Conservation (phyloP, 2,888 invertebrate species). For the Protodeltote pygarga region DNA sequence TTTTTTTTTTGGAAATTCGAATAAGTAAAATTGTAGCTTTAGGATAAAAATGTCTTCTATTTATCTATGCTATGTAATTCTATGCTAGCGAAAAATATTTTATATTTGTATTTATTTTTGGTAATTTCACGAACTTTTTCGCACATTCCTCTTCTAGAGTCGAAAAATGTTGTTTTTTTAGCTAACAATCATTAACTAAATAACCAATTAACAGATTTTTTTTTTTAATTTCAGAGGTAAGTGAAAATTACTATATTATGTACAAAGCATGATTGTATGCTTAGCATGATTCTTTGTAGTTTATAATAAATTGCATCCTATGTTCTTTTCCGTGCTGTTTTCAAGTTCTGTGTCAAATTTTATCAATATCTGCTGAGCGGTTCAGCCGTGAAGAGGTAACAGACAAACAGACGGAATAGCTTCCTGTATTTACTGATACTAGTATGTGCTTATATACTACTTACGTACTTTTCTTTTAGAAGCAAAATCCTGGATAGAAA, state of each 20-base stretch:
- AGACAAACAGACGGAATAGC: too few species aligned
- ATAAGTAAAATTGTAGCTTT: background rate
- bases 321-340: background rate
- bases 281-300: conserved; percentile 24
- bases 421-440: too few species aligned
- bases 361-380: too few species aligned
- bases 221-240: conserved; percentile 19
- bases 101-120: conserved; percentile 4
- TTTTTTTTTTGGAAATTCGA: conserved; percentile 20
- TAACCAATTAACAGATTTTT: conserved; percentile 9
- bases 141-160: conserved; percentile 78
- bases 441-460: too few species aligned
- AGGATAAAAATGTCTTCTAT: background rate
- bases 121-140: conserved; percentile 69
- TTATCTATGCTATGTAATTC: conserved; percentile 1
- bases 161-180: conserved; percentile 6
- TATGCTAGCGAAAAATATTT: background rate
- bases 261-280: conserved; percentile 20
- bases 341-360: background rate
- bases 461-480: too few species aligned
- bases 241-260: conserved; percentile 11
- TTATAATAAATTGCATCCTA: background rate
- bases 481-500: too few species aligned
- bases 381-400: too few species aligned
- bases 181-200: conserved; percentile 15